Percentiles rank a stretch among this genome's conserved stretches.
These are phyloP conservation scores for Lycaena phlaeas DNA, from an alignment of 2,888 invertebrate species.

Conservation along the genomic window DNA sequence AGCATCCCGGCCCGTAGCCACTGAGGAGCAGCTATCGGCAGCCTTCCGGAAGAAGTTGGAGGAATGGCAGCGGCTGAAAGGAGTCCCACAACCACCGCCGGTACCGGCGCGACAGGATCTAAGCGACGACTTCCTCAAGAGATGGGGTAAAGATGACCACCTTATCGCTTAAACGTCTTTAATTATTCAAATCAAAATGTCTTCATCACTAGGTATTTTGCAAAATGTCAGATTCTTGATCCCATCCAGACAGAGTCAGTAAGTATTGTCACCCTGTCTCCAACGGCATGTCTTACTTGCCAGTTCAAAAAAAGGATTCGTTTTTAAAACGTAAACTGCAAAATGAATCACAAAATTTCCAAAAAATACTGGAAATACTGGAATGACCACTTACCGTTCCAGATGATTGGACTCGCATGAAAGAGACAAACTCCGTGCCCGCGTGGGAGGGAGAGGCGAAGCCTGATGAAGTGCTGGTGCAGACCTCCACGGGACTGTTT, in stretches of 20 bases:
- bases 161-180: too few relatives aligned
- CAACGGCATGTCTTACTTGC: too few relatives aligned
- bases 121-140: slow-evolving; percentile 87
- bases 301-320: too few relatives aligned
- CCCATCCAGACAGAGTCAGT: too few relatives aligned
- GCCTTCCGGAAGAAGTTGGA: slow-evolving; percentile 88
- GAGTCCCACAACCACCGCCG: slow-evolving; percentile 55
- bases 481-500: slow-evolving; percentile 87
- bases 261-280: too few relatives aligned
- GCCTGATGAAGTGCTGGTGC: slow-evolving; percentile 80
- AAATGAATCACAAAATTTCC: too few relatives aligned
- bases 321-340: too few relatives aligned
- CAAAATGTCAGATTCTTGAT: too few relatives aligned
- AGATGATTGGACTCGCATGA: slow-evolving; percentile 89
- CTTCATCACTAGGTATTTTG: too few relatives aligned
- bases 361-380: too few relatives aligned
- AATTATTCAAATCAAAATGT: too few relatives aligned
- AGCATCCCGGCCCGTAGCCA: slow-evolving; percentile 56
- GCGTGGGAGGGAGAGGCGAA: slow-evolving; percentile 59
- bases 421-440: slow-evolving; percentile 74
- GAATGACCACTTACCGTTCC: too few relatives aligned
- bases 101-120: slow-evolving; percentile 77
- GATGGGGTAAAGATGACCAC: slow-evolving; percentile 72
- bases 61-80: slow-evolving; percentile 88
- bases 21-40: slow-evolving; percentile 81